Base-by-base conservation (phyloP, 2,888 invertebrate species). In the Operophtera brumata region DNA sequence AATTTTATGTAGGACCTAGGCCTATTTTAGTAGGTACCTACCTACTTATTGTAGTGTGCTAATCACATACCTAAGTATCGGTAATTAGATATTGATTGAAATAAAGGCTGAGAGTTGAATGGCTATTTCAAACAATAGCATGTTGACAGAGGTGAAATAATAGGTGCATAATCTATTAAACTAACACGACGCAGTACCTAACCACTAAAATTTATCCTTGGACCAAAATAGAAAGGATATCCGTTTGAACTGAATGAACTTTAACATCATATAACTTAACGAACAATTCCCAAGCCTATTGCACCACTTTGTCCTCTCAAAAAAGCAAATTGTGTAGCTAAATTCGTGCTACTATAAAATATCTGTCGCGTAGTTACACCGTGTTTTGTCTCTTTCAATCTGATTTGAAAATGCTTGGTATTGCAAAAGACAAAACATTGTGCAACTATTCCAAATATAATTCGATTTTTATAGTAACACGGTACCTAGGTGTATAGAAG, bases 161-260 rank as follows among this genome's bases (percentile, higher is more conserved):
- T 4, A n/a, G n/a, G n/a, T n/a, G n/a, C n/a, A n/a, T n/a, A n/a
- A 20, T 20, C 20, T 20, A 30, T 78, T 76, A 66, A 71, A 71
- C 71, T 70, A 66, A 67, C 69, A 71, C 67, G 68, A 75, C 67
- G 67, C 77, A 76, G 20, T 20, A 20, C 20, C 2, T 77, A 74
- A 74, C 71, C 74, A 71, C 75, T 83, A 78, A 71, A 80, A 79
- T 83, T 78, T 84, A 84, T 83, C 87, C 87, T 86, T 87, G 86
- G 77, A 75, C 81, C 74, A 65, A 82, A 82, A 82, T 85, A 80
- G 86, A 86, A 87, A 86, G 87, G 87, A 88, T 85, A 87, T 89
- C 88, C 88, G 86, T 78, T 84, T 80, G 74, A 76, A 81, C 76
- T 77, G 73, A 70, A 70, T 74, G 73, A 73, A 71, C 70, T 71